Percentiles rank a stretch among this genome's conserved stretches.
Evolutionary conservation across 1,140 invertebrate genomes (phyloP).

Genomic region (Cydia pomonella): DNA sequence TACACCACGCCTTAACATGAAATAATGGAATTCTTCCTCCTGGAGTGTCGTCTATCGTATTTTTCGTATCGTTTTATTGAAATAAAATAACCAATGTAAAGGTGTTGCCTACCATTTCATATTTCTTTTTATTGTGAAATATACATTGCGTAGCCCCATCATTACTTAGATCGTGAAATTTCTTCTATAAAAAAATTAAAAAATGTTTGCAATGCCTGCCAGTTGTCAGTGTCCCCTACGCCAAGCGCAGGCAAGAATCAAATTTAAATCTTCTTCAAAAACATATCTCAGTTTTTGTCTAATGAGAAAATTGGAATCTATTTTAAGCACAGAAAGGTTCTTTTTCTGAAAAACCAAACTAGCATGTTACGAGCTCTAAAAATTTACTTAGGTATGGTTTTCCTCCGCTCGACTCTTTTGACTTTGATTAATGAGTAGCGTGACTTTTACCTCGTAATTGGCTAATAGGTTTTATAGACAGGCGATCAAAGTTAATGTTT

Average conservation of each 20-base stretch:
- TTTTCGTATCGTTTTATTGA: neutral
- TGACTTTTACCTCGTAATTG: conserved; percentile 14
- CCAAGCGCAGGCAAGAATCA: conserved; percentile 9
- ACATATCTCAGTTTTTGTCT: neutral
- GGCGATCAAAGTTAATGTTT: conserved; percentile 24
- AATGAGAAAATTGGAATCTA: neutral
- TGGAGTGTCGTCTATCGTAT: neutral
- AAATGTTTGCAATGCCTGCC: neutral
- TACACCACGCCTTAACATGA: too few relatives aligned
- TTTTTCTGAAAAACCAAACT: neutral
- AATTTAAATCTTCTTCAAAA: neutral
- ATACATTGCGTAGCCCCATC: neutral
- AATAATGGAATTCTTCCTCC: neutral
- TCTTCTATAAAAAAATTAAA: neutral
- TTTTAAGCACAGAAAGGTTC: neutral
- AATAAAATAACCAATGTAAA: neutral
- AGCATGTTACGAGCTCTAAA: neutral
- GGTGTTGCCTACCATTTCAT: neutral
- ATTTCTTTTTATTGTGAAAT: neutral
- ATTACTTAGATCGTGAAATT: neutral
- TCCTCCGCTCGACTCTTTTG: neutral
- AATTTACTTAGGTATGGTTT: neutral
- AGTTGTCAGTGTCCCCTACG: neutral
- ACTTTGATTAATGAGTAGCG: conserved; percentile 26
- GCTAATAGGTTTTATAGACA: conserved; percentile 19